Conservation (phyloP, 1,140 invertebrate species). For the Drosophila novamexicana region DNA sequence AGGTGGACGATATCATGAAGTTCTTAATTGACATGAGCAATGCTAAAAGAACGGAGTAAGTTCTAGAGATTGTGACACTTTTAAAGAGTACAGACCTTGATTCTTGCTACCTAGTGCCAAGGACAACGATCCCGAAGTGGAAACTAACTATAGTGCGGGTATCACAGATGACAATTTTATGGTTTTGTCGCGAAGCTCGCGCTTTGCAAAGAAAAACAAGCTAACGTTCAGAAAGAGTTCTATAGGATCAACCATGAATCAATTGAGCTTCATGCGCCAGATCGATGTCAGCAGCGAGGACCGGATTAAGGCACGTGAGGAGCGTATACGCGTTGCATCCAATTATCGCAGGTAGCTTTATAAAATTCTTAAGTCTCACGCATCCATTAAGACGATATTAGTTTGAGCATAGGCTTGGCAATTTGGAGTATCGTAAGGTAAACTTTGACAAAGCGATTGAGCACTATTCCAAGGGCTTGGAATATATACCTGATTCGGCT, state of each 20-base stretch:
- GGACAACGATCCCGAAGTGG: slow-evolving; percentile 35
- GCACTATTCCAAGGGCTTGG: slow-evolving; percentile 39
- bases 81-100: no score
- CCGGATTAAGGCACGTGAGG: slow-evolving; percentile 14
- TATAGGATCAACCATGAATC: slow-evolving; percentile 19
- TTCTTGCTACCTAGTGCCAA: slow-evolving; percentile 3
- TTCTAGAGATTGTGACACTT: neutral
- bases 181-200: slow-evolving; percentile 3
- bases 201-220: neutral
- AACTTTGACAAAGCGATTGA: slow-evolving; percentile 49
- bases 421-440: slow-evolving; percentile 42
- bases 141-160: slow-evolving; percentile 29
- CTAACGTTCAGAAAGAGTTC: neutral
- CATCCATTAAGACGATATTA: neutral
- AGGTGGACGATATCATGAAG: slow-evolving; percentile 32
- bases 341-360: slow-evolving; percentile 51
- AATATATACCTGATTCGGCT: slow-evolving; percentile 52
- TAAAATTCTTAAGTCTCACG: neutral
- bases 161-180: slow-evolving; percentile 38
- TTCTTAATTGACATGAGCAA: slow-evolving; percentile 39
- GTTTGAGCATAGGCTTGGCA: slow-evolving; percentile 40
- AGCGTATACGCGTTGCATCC: slow-evolving; percentile 40
- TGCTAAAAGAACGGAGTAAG: slow-evolving; percentile 46
- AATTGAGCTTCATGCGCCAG: slow-evolving; percentile 52
- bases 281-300: slow-evolving; percentile 25